A percentile compares a stretch with the other conserved stretches of the same genome.
phyloP scores from a whole-genome alignment of 2,888 invertebrate genomes.

The Oligia strigilis region DNA sequence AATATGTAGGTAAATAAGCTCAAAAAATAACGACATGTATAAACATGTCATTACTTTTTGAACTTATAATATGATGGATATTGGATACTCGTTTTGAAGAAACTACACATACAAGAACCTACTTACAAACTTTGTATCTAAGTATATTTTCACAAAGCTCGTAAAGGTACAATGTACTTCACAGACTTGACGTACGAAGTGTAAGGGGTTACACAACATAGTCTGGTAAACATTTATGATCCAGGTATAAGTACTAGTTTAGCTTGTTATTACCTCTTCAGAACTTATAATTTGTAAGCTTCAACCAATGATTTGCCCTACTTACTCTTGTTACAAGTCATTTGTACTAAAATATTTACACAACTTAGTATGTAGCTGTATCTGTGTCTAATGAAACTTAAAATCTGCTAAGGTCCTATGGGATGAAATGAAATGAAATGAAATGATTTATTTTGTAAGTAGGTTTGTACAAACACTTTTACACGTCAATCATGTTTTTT shows the following conservation, averaged over 20 bases:
- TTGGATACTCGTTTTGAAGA: neutral
- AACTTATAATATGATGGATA: neutral
- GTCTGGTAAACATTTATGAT: conserved; percentile 1
- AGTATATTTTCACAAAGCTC: conserved; percentile 5
- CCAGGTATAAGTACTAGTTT: neutral
- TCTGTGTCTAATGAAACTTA: neutral
- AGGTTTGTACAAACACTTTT: too few relatives aligned
- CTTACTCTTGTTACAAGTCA: neutral
- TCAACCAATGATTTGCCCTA: neutral
- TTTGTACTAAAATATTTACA: neutral
- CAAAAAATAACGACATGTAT: too few relatives aligned
- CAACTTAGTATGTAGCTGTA: neutral
- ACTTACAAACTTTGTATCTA: conserved; percentile 12
- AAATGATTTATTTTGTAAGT: too few relatives aligned
- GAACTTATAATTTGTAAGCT: neutral
- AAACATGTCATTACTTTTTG: neutral
- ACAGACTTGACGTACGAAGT: conserved; percentile 1
- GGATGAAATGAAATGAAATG: too few relatives aligned
- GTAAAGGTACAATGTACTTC: conserved; percentile 10
- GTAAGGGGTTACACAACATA: neutral
- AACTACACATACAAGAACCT: neutral
- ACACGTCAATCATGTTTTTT: too few relatives aligned
- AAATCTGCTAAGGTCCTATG: neutral
- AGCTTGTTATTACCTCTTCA: neutral
- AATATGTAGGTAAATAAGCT: too few relatives aligned